These are phyloP conservation scores for Hirtodrosophila duncani DNA, from an alignment of 2,888 invertebrate genomes.

Conservation along the genomic window DNA sequence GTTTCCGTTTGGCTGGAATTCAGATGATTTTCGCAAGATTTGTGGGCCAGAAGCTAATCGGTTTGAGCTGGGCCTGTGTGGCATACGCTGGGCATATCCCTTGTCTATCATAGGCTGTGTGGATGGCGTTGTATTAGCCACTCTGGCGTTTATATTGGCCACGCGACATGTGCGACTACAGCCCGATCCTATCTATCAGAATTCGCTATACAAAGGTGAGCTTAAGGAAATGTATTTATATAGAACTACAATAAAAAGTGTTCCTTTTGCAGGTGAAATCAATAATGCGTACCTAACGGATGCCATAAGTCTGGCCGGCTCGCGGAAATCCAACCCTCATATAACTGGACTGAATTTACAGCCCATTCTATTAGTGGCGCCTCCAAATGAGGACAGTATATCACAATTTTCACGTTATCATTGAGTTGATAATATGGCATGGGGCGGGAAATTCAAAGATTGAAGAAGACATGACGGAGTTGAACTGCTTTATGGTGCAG, in stretches of 20 bases:
- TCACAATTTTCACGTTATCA: slow-evolving; percentile 85
- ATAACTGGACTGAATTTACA: slow-evolving; percentile 84
- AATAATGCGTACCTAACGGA: slow-evolving; percentile 93
- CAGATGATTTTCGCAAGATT: slow-evolving; percentile 88
- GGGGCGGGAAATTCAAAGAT: neutral
- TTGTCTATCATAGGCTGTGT: slow-evolving; percentile 88
- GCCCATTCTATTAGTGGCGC: slow-evolving; percentile 85
- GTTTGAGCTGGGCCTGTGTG: slow-evolving; percentile 89
- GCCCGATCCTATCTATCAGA: slow-evolving; percentile 87
- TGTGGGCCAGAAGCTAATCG: slow-evolving; percentile 91
- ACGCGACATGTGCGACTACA: slow-evolving; percentile 91
- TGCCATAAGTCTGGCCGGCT: slow-evolving; percentile 89
- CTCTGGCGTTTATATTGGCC: slow-evolving; percentile 95
- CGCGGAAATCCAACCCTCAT: slow-evolving; percentile 84
- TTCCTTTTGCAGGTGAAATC: slow-evolving; percentile 84
- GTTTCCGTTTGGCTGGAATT: slow-evolving; percentile 95
- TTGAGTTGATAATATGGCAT: slow-evolving; percentile 21
- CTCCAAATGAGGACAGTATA: slow-evolving; percentile 82
- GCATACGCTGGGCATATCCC: slow-evolving; percentile 95
- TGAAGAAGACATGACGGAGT: slow-evolving; percentile 12
- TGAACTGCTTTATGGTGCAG: no score
- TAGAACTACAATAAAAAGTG: neutral
- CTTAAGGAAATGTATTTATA: neutral
- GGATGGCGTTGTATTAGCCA: slow-evolving; percentile 80
- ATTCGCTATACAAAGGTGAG: slow-evolving; percentile 84